A percentile compares a stretch with the other conserved stretches of the same genome.
These are phyloP conservation scores for honey bee (Apis mellifera) DNA, from an alignment of 1,140 invertebrate species.

Conservation along the genomic window DNA sequence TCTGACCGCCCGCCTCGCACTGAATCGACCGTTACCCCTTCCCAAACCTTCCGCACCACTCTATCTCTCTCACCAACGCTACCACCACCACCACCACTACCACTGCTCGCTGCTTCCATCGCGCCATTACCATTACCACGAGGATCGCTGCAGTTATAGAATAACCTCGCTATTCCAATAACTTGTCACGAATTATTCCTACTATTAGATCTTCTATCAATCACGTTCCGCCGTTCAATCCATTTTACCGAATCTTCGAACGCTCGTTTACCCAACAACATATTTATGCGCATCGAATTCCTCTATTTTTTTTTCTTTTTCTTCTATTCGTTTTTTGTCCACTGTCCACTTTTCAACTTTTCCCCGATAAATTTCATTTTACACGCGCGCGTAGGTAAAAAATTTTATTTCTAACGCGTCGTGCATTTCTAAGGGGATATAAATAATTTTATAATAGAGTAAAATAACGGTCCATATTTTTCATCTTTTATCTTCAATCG, in stretches of 20 bases:
- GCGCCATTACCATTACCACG: neutral
- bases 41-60: neutral
- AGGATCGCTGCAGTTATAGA: neutral
- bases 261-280: neutral
- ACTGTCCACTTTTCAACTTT: neutral
- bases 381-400: too few relatives aligned
- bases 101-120: too few relatives aligned
- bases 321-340: neutral
- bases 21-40: slow-evolving; percentile 63
- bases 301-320: neutral
- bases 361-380: too few relatives aligned
- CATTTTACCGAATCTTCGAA: neutral
- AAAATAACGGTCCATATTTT: too few relatives aligned
- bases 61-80: neutral
- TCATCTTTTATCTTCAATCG: too few relatives aligned
- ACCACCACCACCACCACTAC: neutral
- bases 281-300: neutral
- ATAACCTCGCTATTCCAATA: slow-evolving; percentile 5
- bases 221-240: neutral
- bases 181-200: slow-evolving; percentile 32
- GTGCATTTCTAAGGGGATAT: too few relatives aligned
- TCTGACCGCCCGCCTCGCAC: slow-evolving; percentile 68
- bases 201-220: neutral
- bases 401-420: too few relatives aligned
- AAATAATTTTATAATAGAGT: too few relatives aligned